These are phyloP conservation scores for Cyprinodon tularosa DNA, from an alignment of 2,113 vertebrate genomes.

Conservation along the genomic window DNA sequence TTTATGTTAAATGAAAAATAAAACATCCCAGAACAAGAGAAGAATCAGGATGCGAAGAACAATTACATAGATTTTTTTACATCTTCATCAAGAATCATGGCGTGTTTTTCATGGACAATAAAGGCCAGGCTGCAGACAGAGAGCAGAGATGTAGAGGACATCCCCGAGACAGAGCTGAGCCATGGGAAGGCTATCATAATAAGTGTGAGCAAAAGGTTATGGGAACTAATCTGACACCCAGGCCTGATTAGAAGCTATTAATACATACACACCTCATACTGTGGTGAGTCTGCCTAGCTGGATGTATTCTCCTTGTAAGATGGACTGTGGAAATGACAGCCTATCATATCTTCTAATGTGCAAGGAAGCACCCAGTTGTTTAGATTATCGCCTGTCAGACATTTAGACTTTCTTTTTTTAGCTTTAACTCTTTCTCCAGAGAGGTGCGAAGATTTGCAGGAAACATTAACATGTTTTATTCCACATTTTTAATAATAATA, in stretches of 20 bases:
- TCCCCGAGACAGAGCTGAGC: slow-evolving; percentile 61
- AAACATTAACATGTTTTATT: too few relatives aligned
- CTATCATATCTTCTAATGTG: slow-evolving; percentile 14
- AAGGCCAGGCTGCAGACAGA: slow-evolving; percentile 40
- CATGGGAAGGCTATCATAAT: slow-evolving; percentile 16
- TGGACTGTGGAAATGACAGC: slow-evolving; percentile 10
- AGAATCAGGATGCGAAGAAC: too few relatives aligned
- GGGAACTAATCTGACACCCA: slow-evolving; percentile 72
- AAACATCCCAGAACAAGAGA: too few relatives aligned
- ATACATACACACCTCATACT: slow-evolving; percentile 47
- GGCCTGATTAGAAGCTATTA: slow-evolving; percentile 75
- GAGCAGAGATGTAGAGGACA: slow-evolving; percentile 53
- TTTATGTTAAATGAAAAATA: too few relatives aligned
- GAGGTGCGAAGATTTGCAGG: not conserved
- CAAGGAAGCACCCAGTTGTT: not conserved
- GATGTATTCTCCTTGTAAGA: slow-evolving; percentile 27
- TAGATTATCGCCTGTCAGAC: slow-evolving; percentile 3
- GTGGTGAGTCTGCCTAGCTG: slow-evolving; percentile 27
- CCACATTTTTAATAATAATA: too few relatives aligned
- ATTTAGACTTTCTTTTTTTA: not conserved
- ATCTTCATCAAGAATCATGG: too few relatives aligned
- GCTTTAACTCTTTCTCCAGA: not conserved
- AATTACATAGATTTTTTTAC: too few relatives aligned
- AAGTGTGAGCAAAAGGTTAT: slow-evolving; percentile 65
- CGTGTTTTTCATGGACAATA: not conserved